These are phyloP conservation scores for Enteromius viviparus DNA, from an alignment of 2,797 vertebrate genomes.

Conservation along the genomic window DNA sequence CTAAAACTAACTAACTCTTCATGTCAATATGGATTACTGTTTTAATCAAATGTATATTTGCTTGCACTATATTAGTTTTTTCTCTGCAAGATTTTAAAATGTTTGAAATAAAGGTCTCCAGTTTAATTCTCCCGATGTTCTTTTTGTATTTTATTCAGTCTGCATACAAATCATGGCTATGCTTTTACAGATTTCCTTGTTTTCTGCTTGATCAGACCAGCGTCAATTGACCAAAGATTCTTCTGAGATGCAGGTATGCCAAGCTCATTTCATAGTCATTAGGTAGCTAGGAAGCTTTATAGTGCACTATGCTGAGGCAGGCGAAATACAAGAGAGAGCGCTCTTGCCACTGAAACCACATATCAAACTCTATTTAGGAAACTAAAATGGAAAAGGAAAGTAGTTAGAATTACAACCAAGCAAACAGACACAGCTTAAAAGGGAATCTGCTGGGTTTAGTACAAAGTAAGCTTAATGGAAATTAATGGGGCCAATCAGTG, in stretches of 20 bases:
- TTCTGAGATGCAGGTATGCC: constrained; percentile 39
- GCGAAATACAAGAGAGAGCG: constrained; percentile 31
- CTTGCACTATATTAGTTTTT: neutral
- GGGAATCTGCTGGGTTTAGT: neutral
- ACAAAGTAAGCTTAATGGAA: neutral
- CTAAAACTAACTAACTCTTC: neutral
- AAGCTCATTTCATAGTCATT: constrained; percentile 57
- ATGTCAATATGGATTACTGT: neutral
- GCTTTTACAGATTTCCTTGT: constrained; percentile 1
- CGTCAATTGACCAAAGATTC: constrained; percentile 25
- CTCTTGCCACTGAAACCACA: constrained; percentile 38
- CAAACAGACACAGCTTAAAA: neutral
- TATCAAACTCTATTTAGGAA: constrained; percentile 26
- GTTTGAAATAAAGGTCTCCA: neutral
- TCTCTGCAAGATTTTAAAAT: neutral
- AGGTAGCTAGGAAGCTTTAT: constrained; percentile 45
- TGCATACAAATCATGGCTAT: constrained; percentile 15
- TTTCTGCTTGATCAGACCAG: constrained; percentile 26
- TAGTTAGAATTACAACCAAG: neutral
- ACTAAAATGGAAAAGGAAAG: neutral
- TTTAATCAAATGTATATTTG: neutral
- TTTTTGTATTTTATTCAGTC: neutral
- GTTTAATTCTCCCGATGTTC: neutral
- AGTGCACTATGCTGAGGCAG: constrained; percentile 46
- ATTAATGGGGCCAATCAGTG: neutral